Conservation (phyloP, 1,140 invertebrate species). For the Calephelis nemesis region DNA sequence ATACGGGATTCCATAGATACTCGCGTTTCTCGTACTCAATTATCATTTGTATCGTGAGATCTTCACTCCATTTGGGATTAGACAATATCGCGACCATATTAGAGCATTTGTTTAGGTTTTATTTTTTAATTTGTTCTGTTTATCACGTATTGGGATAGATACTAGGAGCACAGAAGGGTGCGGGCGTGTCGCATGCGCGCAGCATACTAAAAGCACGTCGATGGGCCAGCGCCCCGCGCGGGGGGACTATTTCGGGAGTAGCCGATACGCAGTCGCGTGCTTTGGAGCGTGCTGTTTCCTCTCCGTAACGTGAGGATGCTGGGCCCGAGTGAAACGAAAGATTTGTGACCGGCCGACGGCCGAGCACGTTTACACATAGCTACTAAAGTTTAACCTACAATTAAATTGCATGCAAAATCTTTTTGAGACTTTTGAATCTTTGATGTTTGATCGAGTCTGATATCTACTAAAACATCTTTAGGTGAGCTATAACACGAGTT, state of each 20-base stretch:
- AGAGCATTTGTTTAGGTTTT: conserved; percentile 43
- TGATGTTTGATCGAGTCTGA: background rate
- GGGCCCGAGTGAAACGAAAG: conserved; percentile 74
- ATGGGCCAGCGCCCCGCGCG: conserved; percentile 62
- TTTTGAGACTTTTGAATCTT: background rate
- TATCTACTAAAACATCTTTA: too few relatives aligned
- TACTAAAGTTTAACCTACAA: conserved; percentile 23
- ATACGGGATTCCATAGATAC: conserved; percentile 73
- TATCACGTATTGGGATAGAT: conserved; percentile 49
- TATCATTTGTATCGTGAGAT: conserved; percentile 73
- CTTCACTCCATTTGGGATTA: conserved; percentile 76
- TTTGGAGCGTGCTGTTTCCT: conserved; percentile 76
- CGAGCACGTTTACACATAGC: conserved; percentile 28
- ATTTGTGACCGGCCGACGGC: conserved; percentile 66
- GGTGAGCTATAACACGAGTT: too few relatives aligned
- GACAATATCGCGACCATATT: conserved; percentile 73
- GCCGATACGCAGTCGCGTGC: conserved; percentile 75
- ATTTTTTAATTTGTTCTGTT: conserved; percentile 33
- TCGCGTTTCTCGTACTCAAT: conserved; percentile 74
- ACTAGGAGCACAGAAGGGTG: conserved; percentile 72
- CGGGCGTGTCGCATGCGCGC: conserved; percentile 77
- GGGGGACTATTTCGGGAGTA: conserved; percentile 76
- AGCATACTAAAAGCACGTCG: conserved; percentile 79
- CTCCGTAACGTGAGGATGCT: conserved; percentile 60
- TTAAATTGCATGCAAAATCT: background rate